phyloP scores from a whole-genome alignment of 1,140 invertebrate species.

The Oscheius sp. region DNA sequence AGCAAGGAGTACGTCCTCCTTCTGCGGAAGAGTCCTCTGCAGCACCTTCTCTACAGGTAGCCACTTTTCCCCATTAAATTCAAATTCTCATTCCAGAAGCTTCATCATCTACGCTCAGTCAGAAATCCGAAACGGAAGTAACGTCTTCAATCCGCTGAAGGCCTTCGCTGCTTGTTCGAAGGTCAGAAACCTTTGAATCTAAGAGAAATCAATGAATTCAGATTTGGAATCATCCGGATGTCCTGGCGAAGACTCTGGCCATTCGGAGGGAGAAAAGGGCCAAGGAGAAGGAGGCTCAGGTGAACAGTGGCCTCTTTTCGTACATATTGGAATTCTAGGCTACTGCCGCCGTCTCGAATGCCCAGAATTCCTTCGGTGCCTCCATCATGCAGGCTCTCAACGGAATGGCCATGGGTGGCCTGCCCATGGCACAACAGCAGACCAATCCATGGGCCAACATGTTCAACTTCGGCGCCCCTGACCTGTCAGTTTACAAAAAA shows the following conservation, averaged over 20 bases:
- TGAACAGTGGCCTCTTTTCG: too few species aligned
- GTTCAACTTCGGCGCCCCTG: conserved; percentile 45
- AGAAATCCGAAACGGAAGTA: conserved; percentile 77
- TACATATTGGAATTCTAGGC: neutral
- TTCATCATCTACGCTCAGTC: conserved; percentile 62
- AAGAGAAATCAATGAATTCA: conserved; percentile 62
- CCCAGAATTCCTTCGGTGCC: too few species aligned
- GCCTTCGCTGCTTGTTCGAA: conserved; percentile 98
- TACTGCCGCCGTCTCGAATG: too few species aligned
- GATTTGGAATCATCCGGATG: conserved; percentile 99
- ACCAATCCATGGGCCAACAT: neutral
- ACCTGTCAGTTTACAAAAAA: conserved; percentile 8
- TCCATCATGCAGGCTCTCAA: neutral
- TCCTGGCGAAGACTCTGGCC: conserved; percentile 80
- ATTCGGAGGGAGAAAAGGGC: conserved; percentile 63
- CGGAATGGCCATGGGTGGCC: too few species aligned
- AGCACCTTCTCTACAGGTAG: conserved; percentile 79
- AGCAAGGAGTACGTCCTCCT: conserved; percentile 89
- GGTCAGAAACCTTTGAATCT: conserved; percentile 67
- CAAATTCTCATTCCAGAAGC: conserved; percentile 19
- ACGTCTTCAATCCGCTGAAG: conserved; percentile 83
- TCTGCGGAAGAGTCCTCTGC: conserved; percentile 80
- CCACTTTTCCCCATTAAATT: conserved; percentile 73
- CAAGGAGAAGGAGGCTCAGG: conserved; percentile 31
- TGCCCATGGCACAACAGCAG: too few species aligned